These are phyloP conservation scores for Aethes cnicana DNA, from an alignment of 2,888 invertebrate species.

Conservation along the genomic window DNA sequence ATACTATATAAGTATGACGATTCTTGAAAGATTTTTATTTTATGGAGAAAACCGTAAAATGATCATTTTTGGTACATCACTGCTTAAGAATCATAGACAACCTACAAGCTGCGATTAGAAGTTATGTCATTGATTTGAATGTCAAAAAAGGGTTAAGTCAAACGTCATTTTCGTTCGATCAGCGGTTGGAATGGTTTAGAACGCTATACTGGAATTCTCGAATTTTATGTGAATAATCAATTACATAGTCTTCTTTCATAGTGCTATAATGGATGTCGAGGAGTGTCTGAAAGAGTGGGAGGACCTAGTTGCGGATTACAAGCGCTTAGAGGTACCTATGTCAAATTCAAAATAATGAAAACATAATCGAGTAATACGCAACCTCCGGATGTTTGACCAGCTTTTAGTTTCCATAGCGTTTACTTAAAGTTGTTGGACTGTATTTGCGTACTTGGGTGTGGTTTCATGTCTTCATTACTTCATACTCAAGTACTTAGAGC, in stretches of 20 bases:
- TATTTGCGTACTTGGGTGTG: background rate
- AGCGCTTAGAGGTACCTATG: constrained; percentile 88
- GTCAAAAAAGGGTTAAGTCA: constrained; percentile 16
- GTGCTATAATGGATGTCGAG: constrained; percentile 79
- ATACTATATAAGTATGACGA: too few relatives aligned
- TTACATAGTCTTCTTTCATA: constrained; percentile 30
- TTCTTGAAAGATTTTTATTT: too few relatives aligned
- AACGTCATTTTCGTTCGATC: constrained; percentile 30
- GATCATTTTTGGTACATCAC: background rate
- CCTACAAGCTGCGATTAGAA: too few relatives aligned
- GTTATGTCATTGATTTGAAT: constrained; percentile 16
- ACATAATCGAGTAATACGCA: constrained; percentile 21
- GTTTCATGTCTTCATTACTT: background rate
- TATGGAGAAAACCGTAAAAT: background rate
- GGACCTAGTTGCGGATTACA: constrained; percentile 89
- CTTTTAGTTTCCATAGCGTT: constrained; percentile 21
- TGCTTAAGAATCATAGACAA: constrained; percentile 13
- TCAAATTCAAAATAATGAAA: constrained; percentile 21
- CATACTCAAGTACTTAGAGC: background rate
- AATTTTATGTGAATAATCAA: constrained; percentile 31
- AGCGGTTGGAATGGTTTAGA: constrained; percentile 27
- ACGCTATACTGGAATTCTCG: constrained; percentile 27
- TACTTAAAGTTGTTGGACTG: constrained; percentile 11
- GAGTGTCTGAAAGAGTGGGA: constrained; percentile 89
- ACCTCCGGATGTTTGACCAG: constrained; percentile 26